Percentiles rank a stretch among this genome's conserved stretches.
Conservation (phyloP, 2,113 vertebrate genomes). For the Gnathonemus echidnorhynchus region DNA sequence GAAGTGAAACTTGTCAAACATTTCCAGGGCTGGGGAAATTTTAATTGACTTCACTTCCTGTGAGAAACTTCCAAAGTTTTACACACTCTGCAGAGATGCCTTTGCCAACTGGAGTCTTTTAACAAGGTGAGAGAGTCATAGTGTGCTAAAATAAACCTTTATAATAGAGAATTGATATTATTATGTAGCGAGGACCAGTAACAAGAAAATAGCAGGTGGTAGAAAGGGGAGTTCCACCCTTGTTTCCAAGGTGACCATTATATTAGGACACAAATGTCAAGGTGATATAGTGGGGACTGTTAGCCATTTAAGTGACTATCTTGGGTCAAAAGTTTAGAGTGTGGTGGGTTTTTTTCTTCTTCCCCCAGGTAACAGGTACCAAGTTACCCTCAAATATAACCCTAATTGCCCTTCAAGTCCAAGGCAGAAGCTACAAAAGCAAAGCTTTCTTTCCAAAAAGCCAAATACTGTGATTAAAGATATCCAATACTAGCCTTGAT, state of each 20-base stretch:
- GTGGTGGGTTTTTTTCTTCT: neutral
- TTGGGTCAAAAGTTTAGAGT: neutral
- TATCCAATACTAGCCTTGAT: neutral
- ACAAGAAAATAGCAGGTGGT: neutral
- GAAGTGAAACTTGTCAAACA: conserved; percentile 14
- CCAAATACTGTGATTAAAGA: neutral
- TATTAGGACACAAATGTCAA: neutral
- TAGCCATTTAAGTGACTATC: neutral
- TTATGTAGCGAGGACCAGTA: neutral
- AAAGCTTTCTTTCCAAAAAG: neutral
- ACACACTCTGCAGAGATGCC: neutral
- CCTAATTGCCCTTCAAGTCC: too few species aligned
- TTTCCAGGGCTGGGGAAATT: conserved; percentile 4
- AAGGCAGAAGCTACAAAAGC: neutral
- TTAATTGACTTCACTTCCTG: conserved; percentile 12
- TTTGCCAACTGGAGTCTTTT: neutral
- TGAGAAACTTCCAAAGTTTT: conserved; percentile 11
- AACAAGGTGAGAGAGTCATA: neutral
- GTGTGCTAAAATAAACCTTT: conserved; percentile 11
- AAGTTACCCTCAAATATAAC: neutral
- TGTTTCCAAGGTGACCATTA: conserved; percentile 3
- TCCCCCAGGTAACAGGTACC: neutral
- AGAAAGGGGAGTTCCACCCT: neutral
- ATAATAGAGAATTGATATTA: conserved; percentile 12
- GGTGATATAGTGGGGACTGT: neutral